Evolutionary conservation across 1,140 invertebrate genomes (phyloP), one percentile per base, ranked within the genome.

Genomic region (Lepidurus apus): DNA sequence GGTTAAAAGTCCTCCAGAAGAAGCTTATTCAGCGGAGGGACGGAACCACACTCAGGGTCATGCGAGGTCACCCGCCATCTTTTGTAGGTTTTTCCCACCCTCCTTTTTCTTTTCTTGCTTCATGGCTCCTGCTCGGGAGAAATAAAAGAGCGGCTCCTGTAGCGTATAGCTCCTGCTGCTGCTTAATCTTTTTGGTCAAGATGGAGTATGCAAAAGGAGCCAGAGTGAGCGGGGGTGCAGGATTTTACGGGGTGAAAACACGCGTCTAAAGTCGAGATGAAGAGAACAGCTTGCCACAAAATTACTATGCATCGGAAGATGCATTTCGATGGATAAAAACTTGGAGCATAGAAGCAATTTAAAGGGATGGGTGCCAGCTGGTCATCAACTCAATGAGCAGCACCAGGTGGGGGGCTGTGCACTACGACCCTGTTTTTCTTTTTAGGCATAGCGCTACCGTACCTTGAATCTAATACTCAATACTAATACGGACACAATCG

Each of bases 401-500:
- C 53, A 65, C 53, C 53, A 65, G 53, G 53, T 65, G 53, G 53
- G 34, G 34, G 34, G 13, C 21, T 65, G 53, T 65, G 21, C 53
- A 65, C 53, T 65, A 13, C 53, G 21, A 65, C 53, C 53, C 53
- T 21, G 17, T 65, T 21, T 13, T 21, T 21, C 53, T n/a, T 65
- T n/a, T 65, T 65, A 65, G 21, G n/a, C 53, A 65, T 13, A 9
- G 53, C 10, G 17, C 21, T 21, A n/a, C 17, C 17, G 53, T 13
- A 17, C 45, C 53, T 65, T 65, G 17, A 21, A 65, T 65, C 53
- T 21, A 11, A 65, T 65, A 65, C 17, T 65, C 53, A 65, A 65
- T 65, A 65, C 53, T 65, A 65, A 65, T 65, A 65, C 53, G 53
- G 21, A 65, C 53, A 65, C 53, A 65, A 65, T 65, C 53, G 21